Evolutionary conservation across 2,888 invertebrate species (phyloP).

Genomic region (Lordiphosa andalusiaca): DNA sequence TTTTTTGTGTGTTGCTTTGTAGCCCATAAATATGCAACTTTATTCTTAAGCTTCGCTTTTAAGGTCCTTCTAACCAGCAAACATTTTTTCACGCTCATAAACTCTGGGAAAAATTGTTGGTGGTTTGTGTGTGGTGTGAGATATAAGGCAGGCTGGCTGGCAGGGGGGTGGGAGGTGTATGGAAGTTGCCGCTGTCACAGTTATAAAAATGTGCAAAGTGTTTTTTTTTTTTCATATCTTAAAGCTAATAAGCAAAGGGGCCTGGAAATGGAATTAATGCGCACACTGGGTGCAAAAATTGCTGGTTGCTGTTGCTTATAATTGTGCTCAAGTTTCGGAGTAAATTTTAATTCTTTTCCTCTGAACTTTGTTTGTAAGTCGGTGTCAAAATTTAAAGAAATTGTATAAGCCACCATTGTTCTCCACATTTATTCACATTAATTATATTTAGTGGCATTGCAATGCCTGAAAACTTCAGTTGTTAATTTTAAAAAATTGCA

Average conservation of each 20-base stretch:
- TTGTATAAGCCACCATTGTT: too few relatives aligned
- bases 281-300: constrained; percentile 9
- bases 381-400: too few relatives aligned
- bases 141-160: too few relatives aligned
- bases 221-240: constrained; percentile 25
- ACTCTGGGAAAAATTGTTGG: constrained; percentile 50
- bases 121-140: constrained; percentile 6
- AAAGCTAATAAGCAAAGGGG: constrained; percentile 38
- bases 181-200: constrained; percentile 30
- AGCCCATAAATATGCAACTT: constrained; percentile 35
- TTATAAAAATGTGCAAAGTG: constrained; percentile 68
- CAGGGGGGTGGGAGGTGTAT: background rate
- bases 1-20: constrained; percentile 3
- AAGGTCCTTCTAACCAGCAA: constrained; percentile 20
- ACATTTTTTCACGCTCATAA: constrained; percentile 57
- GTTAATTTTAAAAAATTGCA: too few relatives aligned
- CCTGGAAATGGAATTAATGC: constrained; percentile 40
- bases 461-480: too few relatives aligned
- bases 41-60: constrained; percentile 26
- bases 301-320: constrained; percentile 4
- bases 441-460: too few relatives aligned
- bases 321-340: too few relatives aligned
- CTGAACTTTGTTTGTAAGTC: background rate
- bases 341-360: constrained; percentile 12
- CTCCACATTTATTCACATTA: too few relatives aligned